Percentiles rank a stretch among this genome's conserved stretches.
phyloP scores from a whole-genome alignment of 2,797 vertebrate species.

The Morelia viridis region DNA sequence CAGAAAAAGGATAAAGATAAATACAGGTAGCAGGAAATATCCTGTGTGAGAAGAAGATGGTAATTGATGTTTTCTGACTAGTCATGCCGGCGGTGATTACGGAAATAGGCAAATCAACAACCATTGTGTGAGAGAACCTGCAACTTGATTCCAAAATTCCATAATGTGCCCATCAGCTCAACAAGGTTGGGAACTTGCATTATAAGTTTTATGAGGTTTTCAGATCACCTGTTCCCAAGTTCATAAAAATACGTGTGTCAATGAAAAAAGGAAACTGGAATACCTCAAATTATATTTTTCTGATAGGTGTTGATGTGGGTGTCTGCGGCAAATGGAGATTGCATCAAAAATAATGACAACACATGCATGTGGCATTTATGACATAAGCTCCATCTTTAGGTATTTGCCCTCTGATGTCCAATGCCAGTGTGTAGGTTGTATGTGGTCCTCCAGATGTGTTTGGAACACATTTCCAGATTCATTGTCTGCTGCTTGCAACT shows the following conservation, averaged over 20 bases:
- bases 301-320: not conserved
- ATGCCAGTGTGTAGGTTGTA: not conserved
- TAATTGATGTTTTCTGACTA: not conserved
- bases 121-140: not conserved
- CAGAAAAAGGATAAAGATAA: not conserved
- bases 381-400: not conserved
- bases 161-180: not conserved
- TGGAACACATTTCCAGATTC: not conserved
- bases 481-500: not conserved
- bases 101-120: not conserved
- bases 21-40: not conserved
- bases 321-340: not conserved
- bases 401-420: not conserved
- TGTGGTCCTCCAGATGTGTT: not conserved
- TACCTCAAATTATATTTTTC: not conserved
- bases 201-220: not conserved
- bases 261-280: not conserved
- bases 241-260: not conserved
- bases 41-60: not conserved
- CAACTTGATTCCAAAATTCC: not conserved
- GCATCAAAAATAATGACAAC: not conserved
- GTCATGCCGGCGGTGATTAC: not conserved
- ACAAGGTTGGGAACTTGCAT: not conserved
- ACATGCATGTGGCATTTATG: not conserved
- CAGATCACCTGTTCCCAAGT: not conserved